Percentiles rank a stretch among this genome's conserved stretches.
phyloP scores from a whole-genome alignment of 2,113 vertebrate species.

The Cavia porcellus region DNA sequence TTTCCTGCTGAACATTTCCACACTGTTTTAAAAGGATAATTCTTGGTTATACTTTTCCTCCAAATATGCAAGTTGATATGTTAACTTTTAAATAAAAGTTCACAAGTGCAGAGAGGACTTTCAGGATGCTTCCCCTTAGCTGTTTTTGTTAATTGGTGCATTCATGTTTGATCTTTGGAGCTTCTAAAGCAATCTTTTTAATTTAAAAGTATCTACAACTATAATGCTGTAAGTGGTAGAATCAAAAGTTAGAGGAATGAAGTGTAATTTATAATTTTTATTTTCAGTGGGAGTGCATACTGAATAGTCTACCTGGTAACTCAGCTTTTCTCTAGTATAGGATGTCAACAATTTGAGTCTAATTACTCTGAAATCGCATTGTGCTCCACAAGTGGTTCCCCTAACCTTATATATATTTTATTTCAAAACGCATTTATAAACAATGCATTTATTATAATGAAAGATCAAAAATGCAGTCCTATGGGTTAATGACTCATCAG shows the following conservation, averaged over 20 bases:
- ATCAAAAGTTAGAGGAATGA: background rate
- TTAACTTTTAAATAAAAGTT: conserved; percentile 1
- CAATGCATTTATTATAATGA: background rate
- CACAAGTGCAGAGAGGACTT: background rate
- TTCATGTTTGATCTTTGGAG: background rate
- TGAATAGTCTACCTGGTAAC: background rate
- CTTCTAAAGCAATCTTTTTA: background rate
- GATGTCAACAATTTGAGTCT: background rate
- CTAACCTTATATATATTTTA: background rate
- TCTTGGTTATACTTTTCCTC: conserved; percentile 2
- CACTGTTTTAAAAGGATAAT: background rate
- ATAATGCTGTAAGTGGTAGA: background rate
- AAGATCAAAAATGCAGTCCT: background rate
- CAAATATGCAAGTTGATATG: background rate
- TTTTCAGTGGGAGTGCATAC: background rate
- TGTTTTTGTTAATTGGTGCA: background rate
- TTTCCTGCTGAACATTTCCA: background rate
- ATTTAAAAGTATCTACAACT: background rate
- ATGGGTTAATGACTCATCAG: background rate
- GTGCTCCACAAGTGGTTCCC: background rate
- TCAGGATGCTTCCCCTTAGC: background rate
- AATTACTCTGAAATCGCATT: background rate
- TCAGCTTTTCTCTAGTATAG: background rate
- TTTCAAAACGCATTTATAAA: background rate
- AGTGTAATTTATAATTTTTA: background rate